Base-by-base conservation (phyloP, 2,797 vertebrate genomes). In the Acanthiza pusilla region DNA sequence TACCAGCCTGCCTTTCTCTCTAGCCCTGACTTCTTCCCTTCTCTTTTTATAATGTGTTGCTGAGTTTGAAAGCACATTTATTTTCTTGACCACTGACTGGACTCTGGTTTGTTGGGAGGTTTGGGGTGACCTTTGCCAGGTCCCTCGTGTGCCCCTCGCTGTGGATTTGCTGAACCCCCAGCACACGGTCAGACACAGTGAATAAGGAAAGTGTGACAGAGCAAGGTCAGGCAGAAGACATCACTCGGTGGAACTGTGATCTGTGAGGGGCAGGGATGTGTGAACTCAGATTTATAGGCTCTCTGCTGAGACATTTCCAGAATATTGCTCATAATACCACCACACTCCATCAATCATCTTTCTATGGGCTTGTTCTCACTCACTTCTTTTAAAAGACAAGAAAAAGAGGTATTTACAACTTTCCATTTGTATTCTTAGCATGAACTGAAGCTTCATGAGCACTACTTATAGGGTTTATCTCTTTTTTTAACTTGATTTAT, bases 211-310 rank as follows among this genome's bases (percentile, higher is more conserved):
- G 13, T 7, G 8, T 42, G 88, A 17, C 63, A 91, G 65, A 80
- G 70, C 89, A 92, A 95, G 93, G 94, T 88, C 82, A 48, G 75
- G 47, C 36, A 17, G 61, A 83, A 80, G 87, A 17, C 68, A 38
- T 16, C 57, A 1, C 50, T 83, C 68, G 51, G 60, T 80, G 85
- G 9, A 80, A 71, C 25, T 66, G 74, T 36, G 84, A 21, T 76
- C 30, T 74, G 91, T 54, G 91, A 88, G 91, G 93, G 78, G 68
- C 89, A 89, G 70, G 72, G 50, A 89, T 75, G 78, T 72, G 82
- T 54, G 89, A 94, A 36, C 93, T 91, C 79, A 75, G 65, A 95
- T 94, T 93, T 95, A 86, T 67, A 18, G 79, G 50, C 89, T 88
- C 58, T 93, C 82, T 80, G 61, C 14, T 81, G 73, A 94, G 93